Evolutionary conservation across 2,113 vertebrate genomes (phyloP), one percentile per base, ranked within the genome.

Genomic region (Talpa occidentalis): DNA sequence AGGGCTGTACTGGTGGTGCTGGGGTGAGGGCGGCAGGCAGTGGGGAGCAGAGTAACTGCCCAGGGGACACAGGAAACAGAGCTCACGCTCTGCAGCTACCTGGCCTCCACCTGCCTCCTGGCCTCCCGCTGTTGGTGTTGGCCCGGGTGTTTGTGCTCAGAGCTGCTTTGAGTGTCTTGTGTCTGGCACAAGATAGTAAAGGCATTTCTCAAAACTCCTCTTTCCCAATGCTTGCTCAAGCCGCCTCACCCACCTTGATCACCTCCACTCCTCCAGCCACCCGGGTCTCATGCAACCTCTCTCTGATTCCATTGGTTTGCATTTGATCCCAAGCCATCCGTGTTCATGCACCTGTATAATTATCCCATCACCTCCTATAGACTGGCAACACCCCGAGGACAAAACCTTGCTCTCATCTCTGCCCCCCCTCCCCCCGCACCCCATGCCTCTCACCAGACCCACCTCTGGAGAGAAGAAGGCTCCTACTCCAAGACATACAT

Each of bases 211-310:
- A 90, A 84, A 83, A 89, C 67, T 59, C 22, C 67, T 86, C 77
- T 96, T 93, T 90, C 95, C 64, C 64, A 93, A 21, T n/a, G 78
- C 79, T 90, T 62, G 44, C 62, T 92, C 54, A 81, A 66, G 40
- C 74, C 83, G 54, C 84, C 80, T 84, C 83, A 40, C 67, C 90
- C 42, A 30, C 21, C 76, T 78, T 59, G 59, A 66, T 42, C 40
- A 32, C 44, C 79, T 80, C 54, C 44, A 81, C 42, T 73, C 84
- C 30, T 70, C 67, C 24, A 60, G 56, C 40, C 56, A 24, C 42
- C 10, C 12, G 10, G 9, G 69, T 60, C 60, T 44, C 16, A 40
- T 73, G 69, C 1, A 26, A 30, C 22, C 0, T 64, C 60, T 70
- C 32, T 37, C 26, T 62, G 52, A 78, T 44, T 66, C 15, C 32